A percentile compares a stretch with the other conserved stretches of the same genome.
phyloP scores from a whole-genome alignment of 2,797 vertebrate genomes.

The Echiichthys vipera region DNA sequence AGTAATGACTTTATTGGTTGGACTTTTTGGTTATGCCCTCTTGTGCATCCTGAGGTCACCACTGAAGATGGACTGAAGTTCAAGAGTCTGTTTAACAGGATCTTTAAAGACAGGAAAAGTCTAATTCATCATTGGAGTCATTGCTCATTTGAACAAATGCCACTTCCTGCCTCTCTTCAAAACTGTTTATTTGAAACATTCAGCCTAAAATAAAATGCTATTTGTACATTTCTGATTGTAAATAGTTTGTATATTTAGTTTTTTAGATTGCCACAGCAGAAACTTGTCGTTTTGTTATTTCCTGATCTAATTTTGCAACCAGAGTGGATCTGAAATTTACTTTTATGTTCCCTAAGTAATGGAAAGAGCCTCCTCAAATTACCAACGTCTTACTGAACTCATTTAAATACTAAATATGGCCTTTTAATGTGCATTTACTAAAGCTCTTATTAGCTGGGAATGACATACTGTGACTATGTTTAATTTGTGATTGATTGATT shows the following conservation, averaged over 20 bases:
- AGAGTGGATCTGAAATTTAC: not conserved
- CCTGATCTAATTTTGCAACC: not conserved
- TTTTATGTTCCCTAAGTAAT: not conserved
- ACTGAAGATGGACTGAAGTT: not conserved
- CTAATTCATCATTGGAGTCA: slow-evolving; percentile 2
- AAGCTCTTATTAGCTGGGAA: not conserved
- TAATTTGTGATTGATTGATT: not conserved
- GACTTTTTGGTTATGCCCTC: not conserved
- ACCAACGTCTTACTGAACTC: not conserved
- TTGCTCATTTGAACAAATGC: not conserved
- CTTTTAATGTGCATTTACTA: not conserved
- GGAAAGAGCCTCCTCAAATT: not conserved
- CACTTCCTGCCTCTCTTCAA: not conserved
- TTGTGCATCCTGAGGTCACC: not conserved
- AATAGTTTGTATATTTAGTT: not conserved
- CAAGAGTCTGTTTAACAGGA: slow-evolving; percentile 1
- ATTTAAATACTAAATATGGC: not conserved
- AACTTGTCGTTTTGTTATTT: not conserved
- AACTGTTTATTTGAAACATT: not conserved
- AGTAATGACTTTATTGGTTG: not conserved
- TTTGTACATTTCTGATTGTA: not conserved
- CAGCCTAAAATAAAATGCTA: not conserved
- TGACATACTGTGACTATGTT: not conserved
- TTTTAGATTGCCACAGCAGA: too few species aligned
- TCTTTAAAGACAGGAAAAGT: slow-evolving; percentile 14